phyloP scores from a whole-genome alignment of 2,888 invertebrate species.

The Yponomeuta malinellus region DNA sequence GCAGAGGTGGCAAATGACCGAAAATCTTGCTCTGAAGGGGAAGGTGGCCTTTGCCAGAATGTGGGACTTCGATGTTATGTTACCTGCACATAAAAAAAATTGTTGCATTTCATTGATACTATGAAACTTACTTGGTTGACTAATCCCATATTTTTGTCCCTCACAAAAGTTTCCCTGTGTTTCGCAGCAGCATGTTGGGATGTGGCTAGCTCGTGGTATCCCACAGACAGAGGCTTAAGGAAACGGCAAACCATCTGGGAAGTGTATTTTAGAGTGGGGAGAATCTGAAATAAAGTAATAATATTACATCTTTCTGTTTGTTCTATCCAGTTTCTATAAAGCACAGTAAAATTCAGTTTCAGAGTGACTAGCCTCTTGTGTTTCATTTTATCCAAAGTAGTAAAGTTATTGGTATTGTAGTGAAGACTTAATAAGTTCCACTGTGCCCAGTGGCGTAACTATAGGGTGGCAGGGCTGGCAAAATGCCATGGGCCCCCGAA shows the following conservation, averaged over 20 bases:
- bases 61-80: background rate
- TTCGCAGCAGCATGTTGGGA: conserved; percentile 89
- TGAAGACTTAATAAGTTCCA: background rate
- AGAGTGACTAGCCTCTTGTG: too few species aligned
- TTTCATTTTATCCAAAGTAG: too few species aligned
- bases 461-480: too few species aligned
- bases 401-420: background rate
- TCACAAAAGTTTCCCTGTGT: conserved; percentile 86
- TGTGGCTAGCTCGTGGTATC: conserved; percentile 91
- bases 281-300: conserved; percentile 51
- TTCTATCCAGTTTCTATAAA: too few species aligned
- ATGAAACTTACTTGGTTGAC: conserved; percentile 79
- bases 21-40: too few species aligned
- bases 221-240: conserved; percentile 88
- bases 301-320: background rate
- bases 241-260: conserved; percentile 91
- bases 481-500: too few species aligned
- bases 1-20: too few species aligned
- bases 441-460: background rate
- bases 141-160: conserved; percentile 86
- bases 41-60: too few species aligned
- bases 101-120: background rate
- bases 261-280: conserved; percentile 90
- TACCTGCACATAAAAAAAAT: background rate
- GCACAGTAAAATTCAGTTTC: too few species aligned